phyloP scores from a whole-genome alignment of 1,140 invertebrate species.

The Akabosia matsudoensis region DNA sequence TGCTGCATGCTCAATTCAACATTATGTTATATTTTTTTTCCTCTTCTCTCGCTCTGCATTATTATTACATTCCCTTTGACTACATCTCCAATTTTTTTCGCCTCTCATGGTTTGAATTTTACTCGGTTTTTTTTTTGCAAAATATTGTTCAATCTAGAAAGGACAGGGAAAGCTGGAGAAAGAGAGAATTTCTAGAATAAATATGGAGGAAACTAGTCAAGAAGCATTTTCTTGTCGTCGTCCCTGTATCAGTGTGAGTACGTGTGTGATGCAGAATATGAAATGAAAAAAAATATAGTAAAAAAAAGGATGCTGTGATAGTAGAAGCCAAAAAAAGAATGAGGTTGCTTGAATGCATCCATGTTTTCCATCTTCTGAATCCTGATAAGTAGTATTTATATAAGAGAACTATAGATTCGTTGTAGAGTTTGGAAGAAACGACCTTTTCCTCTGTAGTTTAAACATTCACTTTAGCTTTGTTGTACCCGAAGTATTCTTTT shows the following conservation, averaged over 20 bases:
- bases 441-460: too few relatives aligned
- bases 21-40: background rate
- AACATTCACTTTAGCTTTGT: too few relatives aligned
- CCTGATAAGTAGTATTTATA: background rate
- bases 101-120: background rate
- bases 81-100: background rate
- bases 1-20: conserved; percentile 18
- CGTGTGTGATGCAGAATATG: background rate
- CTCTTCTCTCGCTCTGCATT: background rate
- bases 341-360: background rate
- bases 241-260: background rate
- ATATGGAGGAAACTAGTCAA: conserved; percentile 1
- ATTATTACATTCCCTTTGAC: conserved; percentile 20
- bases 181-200: background rate
- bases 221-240: conserved; percentile 1
- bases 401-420: background rate
- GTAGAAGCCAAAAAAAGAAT: background rate
- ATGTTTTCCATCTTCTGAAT: conserved; percentile 20
- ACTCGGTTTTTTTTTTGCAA: conserved; percentile 8
- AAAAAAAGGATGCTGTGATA: background rate
- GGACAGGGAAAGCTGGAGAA: too few relatives aligned
- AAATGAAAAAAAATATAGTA: too few relatives aligned
- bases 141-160: background rate
- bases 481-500: background rate
- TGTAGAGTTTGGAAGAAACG: background rate